These are phyloP conservation scores for Otolemur garnettii DNA, from an alignment of 2,113 vertebrate species.

Conservation along the genomic window DNA sequence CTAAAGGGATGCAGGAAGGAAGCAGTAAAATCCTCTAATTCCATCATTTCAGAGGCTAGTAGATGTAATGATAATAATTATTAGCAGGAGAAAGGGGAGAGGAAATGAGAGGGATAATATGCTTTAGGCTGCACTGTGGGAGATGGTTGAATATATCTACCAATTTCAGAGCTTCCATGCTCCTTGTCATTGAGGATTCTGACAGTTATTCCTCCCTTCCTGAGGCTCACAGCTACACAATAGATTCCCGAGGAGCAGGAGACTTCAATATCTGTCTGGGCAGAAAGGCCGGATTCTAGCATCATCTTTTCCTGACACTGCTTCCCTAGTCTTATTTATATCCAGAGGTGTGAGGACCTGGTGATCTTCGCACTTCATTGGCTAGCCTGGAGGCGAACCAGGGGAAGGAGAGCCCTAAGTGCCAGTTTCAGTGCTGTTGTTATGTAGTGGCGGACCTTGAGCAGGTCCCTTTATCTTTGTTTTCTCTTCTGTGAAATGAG, in stretches of 20 bases:
- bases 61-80: background rate
- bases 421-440: background rate
- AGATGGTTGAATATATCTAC: background rate
- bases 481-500: background rate
- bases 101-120: background rate
- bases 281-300: background rate
- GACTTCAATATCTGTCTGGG: background rate
- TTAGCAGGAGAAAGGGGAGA: background rate
- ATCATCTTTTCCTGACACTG: background rate
- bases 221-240: background rate
- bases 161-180: background rate
- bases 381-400: background rate
- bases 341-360: background rate
- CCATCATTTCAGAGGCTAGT: background rate
- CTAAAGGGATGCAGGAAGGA: slow-evolving; percentile 16
- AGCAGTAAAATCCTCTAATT: background rate
- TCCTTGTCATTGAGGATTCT: background rate
- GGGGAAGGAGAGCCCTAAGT: background rate
- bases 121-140: background rate
- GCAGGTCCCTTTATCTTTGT: background rate
- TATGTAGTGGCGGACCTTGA: background rate
- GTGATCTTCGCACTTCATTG: background rate
- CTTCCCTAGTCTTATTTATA: background rate
- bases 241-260: background rate
- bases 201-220: background rate